A percentile compares a stretch with the other conserved stretches of the same genome.
These are phyloP conservation scores for Ecliptopera silaceata DNA, from an alignment of 2,888 invertebrate genomes.

Conservation along the genomic window DNA sequence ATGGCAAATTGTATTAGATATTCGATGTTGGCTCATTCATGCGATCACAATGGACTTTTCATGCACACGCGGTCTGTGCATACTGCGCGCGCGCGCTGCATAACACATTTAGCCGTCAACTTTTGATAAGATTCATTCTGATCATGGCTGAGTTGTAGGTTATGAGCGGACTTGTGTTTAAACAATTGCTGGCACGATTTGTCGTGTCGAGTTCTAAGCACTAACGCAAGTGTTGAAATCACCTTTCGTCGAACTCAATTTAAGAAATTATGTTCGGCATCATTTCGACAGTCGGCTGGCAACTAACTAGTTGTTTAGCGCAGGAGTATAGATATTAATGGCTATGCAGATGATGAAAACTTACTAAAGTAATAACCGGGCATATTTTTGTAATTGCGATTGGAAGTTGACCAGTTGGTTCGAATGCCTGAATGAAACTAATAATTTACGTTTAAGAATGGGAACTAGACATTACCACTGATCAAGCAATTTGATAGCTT, in stretches of 20 bases:
- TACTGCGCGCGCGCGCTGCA: background rate
- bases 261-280: conserved; percentile 57
- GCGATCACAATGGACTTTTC: background rate
- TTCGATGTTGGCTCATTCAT: conserved; percentile 5
- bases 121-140: conserved; percentile 16
- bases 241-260: conserved; percentile 60
- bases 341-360: conserved; percentile 33
- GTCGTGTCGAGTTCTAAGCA: conserved; percentile 47
- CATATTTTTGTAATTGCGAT: conserved; percentile 6
- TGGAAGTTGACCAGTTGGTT: background rate
- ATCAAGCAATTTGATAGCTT: background rate
- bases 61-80: background rate
- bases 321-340: conserved; percentile 47
- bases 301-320: conserved; percentile 41
- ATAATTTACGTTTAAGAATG: background rate
- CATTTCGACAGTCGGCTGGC: conserved; percentile 51
- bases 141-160: conserved; percentile 20
- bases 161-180: conserved; percentile 34
- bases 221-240: conserved; percentile 52
- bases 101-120: background rate
- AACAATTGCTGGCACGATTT: conserved; percentile 47
- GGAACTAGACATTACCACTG: background rate
- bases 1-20: background rate
- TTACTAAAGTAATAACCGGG: conserved; percentile 7
- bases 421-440: conserved; percentile 2